Conservation (phyloP, 1,140 invertebrate genomes). For the Phymastichus coffea region DNA sequence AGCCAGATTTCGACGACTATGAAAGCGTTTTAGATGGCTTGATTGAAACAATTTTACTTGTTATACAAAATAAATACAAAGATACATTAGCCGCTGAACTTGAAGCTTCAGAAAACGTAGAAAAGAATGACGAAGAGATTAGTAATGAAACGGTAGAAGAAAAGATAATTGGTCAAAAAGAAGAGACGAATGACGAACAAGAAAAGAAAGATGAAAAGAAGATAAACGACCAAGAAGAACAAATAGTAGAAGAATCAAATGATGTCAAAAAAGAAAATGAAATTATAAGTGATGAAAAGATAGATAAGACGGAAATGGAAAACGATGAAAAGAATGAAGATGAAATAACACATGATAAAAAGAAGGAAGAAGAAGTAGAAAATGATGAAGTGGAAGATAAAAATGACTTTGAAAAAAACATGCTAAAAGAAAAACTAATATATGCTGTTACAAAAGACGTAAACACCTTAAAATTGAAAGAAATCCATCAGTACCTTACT, state of each 20-base stretch:
- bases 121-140: conserved; percentile 45
- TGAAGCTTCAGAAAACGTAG: background rate
- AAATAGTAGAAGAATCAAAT: conserved; percentile 41
- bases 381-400: conserved; percentile 42
- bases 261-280: conserved; percentile 48
- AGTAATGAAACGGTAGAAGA: conserved; percentile 48
- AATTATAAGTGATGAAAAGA: conserved; percentile 38
- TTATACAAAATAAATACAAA: conserved; percentile 72
- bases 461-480: conserved; percentile 56
- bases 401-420: too few species aligned
- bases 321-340: conserved; percentile 38
- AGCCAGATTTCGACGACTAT: conserved; percentile 40
- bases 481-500: conserved; percentile 43
- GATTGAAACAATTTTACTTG: conserved; percentile 62
- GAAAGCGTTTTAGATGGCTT: conserved; percentile 58
- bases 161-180: conserved; percentile 38
- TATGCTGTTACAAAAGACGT: conserved; percentile 63
- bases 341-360: conserved; percentile 41
- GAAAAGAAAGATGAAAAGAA: conserved; percentile 16
- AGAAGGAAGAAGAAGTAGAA: conserved; percentile 48
- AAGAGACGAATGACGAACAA: too few species aligned
- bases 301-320: too few species aligned
- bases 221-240: too few species aligned
- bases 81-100: conserved; percentile 51
- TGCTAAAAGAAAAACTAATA: conserved; percentile 65